A percentile compares a stretch with the other conserved stretches of the same genome.
Conservation (phyloP, 2,113 vertebrate species). For the Cichladusa arquata region DNA sequence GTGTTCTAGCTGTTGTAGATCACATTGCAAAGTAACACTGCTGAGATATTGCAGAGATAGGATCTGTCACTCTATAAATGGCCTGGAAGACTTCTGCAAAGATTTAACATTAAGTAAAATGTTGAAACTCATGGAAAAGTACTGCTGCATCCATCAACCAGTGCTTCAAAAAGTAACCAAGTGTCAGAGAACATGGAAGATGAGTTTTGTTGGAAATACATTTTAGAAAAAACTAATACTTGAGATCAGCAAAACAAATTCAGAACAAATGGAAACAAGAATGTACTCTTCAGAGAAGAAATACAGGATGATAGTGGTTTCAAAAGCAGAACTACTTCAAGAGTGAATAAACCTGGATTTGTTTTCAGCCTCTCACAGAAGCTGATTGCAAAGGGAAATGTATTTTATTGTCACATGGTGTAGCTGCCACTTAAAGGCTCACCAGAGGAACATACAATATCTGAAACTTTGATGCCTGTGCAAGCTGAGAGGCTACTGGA, state of each 20-base stretch:
- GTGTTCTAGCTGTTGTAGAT: background rate
- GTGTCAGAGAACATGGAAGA: background rate
- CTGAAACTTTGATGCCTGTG: background rate
- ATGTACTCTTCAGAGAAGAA: background rate
- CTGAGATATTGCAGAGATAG: background rate
- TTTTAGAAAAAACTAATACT: background rate
- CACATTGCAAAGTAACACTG: background rate
- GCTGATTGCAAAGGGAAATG: background rate
- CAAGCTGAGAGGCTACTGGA: background rate
- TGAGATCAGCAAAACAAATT: background rate
- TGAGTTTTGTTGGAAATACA: background rate
- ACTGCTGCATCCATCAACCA: background rate
- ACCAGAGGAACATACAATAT: background rate
- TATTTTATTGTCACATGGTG: background rate
- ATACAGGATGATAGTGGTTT: background rate
- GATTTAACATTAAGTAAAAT: background rate
- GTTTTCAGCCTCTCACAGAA: background rate
- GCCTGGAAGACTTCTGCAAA: background rate
- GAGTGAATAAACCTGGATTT: background rate
- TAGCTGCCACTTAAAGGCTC: background rate
- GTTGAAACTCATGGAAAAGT: background rate
- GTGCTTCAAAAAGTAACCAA: background rate
- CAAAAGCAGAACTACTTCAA: background rate
- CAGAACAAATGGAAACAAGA: background rate
- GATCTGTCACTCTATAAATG: rapidly evolving